These are phyloP conservation scores for Capra hircus DNA, from an alignment of 2,113 vertebrate species.

Conservation along the genomic window DNA sequence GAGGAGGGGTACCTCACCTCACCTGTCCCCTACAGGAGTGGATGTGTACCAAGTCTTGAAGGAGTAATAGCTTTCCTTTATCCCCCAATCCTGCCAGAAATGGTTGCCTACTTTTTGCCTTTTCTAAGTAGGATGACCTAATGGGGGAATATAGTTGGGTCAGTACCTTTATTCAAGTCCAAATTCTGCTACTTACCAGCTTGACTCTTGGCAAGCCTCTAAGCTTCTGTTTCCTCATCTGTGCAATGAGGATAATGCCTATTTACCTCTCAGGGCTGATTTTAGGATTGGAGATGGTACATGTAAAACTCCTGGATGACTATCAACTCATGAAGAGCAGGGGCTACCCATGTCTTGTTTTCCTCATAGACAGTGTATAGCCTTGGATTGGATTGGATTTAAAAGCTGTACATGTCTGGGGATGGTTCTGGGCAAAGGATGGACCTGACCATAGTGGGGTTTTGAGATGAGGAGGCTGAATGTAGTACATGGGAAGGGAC, in stretches of 20 bases:
- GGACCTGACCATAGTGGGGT: background rate
- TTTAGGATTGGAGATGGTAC: background rate
- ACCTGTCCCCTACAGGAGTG: background rate
- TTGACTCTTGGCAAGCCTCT: constrained; percentile 16
- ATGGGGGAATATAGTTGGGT: background rate
- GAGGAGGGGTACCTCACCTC: background rate
- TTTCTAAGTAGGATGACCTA: constrained; percentile 7
- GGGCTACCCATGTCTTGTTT: background rate
- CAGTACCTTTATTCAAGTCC: constrained; percentile 32
- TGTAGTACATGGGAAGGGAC: background rate
- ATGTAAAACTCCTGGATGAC: background rate
- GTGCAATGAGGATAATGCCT: background rate
- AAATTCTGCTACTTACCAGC: constrained; percentile 1
- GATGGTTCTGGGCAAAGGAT: background rate
- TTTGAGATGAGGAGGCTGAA: constrained; percentile 1
- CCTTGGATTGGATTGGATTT: background rate
- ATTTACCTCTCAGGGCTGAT: constrained; percentile 30
- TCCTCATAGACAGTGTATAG: background rate
- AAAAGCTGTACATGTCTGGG: background rate
- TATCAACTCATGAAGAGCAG: constrained; percentile 6
- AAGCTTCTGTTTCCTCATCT: constrained; percentile 34
- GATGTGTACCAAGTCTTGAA: constrained; percentile 7
- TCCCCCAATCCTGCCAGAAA: background rate
- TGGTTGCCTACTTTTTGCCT: constrained; percentile 7
- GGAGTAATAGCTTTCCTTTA: background rate